These are phyloP conservation scores for Hirundichthys speculiger DNA, from an alignment of 2,113 vertebrate species.

Conservation along the genomic window DNA sequence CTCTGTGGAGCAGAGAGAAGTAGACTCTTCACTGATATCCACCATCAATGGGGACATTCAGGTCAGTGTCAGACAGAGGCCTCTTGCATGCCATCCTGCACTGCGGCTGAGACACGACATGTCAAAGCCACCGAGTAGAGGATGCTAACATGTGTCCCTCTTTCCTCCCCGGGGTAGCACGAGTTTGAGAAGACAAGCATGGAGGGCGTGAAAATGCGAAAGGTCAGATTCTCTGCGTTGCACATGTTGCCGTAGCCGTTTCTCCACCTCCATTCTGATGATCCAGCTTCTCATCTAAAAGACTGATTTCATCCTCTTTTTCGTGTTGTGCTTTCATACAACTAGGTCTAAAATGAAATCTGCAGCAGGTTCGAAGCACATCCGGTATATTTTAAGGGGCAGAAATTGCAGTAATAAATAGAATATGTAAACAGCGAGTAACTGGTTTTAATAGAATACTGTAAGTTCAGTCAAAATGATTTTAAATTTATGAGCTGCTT, in stretches of 20 bases:
- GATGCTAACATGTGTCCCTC: slow-evolving; percentile 67
- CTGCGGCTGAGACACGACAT: slow-evolving; percentile 17
- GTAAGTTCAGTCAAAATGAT: neutral
- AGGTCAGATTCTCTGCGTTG: slow-evolving; percentile 86
- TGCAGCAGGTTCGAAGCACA: slow-evolving; percentile 33
- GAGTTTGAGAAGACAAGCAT: slow-evolving; percentile 85
- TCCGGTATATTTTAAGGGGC: slow-evolving; percentile 8
- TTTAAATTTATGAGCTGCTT: slow-evolving; percentile 1
- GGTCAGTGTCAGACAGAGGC: slow-evolving; percentile 83
- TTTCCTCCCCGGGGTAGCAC: slow-evolving; percentile 79
- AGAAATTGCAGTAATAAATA: slow-evolving; percentile 20
- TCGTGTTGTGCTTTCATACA: slow-evolving; percentile 56
- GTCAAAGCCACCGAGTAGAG: slow-evolving; percentile 22
- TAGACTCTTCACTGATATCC: slow-evolving; percentile 78
- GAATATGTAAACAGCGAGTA: neutral
- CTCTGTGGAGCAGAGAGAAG: slow-evolving; percentile 82
- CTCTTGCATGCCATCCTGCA: slow-evolving; percentile 25
- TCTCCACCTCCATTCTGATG: slow-evolving; percentile 51
- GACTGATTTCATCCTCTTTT: slow-evolving; percentile 48
- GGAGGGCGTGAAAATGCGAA: slow-evolving; percentile 92
- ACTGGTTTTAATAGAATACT: slow-evolving; percentile 6
- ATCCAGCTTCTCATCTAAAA: slow-evolving; percentile 40
- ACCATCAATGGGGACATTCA: slow-evolving; percentile 86
- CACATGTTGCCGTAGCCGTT: slow-evolving; percentile 24
- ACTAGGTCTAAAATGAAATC: slow-evolving; percentile 46